These are phyloP conservation scores for Saccostrea echinata DNA, from an alignment of 1,140 invertebrate genomes.

Conservation along the genomic window DNA sequence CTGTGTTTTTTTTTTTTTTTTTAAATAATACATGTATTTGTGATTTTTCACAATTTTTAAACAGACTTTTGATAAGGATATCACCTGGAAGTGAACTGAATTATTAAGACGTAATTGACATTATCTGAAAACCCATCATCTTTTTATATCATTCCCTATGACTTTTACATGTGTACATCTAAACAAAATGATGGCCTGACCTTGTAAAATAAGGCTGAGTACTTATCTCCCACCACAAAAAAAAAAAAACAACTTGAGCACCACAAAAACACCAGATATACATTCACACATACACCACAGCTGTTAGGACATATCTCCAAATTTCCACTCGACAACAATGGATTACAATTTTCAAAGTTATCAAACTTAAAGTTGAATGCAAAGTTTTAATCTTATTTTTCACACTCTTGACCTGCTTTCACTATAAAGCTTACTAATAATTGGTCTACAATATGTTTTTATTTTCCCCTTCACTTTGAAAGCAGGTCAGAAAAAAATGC, in stretches of 20 bases:
- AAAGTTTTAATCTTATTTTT: not conserved
- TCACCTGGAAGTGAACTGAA: no score
- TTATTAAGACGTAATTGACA: no score
- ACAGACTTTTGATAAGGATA: no score
- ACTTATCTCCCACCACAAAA: not conserved
- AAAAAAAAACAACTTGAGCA: not conserved
- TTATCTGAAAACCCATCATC: no score
- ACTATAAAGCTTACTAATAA: not conserved
- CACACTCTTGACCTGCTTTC: conserved; percentile 31
- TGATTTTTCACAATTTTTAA: no score
- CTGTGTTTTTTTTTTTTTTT: no score
- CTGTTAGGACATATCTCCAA: conserved; percentile 30
- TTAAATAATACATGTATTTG: no score
- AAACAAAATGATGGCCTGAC: not conserved
- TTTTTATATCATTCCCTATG: no score
- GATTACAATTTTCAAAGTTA: not conserved
- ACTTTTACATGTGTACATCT: not conserved
- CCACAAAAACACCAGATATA: not conserved
- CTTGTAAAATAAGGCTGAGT: not conserved
- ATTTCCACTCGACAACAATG: not conserved
- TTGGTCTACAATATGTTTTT: not conserved
- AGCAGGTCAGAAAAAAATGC: not conserved
- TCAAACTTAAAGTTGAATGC: not conserved
- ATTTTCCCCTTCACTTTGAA: not conserved
- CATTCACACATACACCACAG: conserved; percentile 38